These are phyloP conservation scores for Drosophila arawakana DNA, from an alignment of 1,140 invertebrate genomes.

Conservation along the genomic window DNA sequence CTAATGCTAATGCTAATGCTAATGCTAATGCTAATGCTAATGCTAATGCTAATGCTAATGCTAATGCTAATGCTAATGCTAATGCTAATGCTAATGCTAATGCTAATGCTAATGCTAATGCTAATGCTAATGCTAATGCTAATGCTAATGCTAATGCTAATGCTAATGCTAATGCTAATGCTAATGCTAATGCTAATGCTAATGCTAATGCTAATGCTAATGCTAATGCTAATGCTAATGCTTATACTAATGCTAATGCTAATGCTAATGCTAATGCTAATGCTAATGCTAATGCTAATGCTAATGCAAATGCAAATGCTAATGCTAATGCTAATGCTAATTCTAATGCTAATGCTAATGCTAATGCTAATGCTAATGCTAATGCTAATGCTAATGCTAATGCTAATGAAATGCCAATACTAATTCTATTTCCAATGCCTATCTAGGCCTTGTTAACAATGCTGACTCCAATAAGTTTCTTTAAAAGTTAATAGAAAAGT, in stretches of 20 bases:
- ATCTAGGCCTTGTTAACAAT: not conserved
- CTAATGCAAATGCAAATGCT: not conserved
- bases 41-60: not conserved
- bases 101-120: no score
- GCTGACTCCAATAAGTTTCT: not conserved
- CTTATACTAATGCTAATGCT: slow-evolving; percentile 1
- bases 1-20: not conserved
- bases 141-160: not conserved
- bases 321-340: slow-evolving; percentile 1
- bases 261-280: not conserved
- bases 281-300: not conserved
- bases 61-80: not conserved
- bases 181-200: not conserved
- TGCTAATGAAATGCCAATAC: not conserved
- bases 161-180: not conserved
- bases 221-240: not conserved
- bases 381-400: not conserved
- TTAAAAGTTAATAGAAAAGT: not conserved
- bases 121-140: no score
- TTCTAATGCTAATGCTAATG: not conserved
- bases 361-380: not conserved
- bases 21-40: slow-evolving; percentile 1
- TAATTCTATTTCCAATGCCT: not conserved
- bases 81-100: not conserved
- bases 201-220: not conserved